phyloP scores from a whole-genome alignment of 2,888 invertebrate species.

The Caenorhabditis doughertyi region DNA sequence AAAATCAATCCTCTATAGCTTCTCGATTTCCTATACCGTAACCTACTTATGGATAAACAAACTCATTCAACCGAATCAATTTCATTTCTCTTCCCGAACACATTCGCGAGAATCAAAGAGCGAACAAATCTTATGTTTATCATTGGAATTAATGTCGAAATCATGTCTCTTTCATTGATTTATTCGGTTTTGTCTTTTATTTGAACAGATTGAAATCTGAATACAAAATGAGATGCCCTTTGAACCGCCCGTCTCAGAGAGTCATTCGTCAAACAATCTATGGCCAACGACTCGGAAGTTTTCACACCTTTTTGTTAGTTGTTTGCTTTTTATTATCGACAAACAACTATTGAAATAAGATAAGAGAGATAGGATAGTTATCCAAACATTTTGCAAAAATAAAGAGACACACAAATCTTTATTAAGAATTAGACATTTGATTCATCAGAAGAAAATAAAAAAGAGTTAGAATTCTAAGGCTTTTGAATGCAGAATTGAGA shows the following conservation, averaged over 20 bases:
- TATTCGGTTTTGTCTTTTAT: not conserved
- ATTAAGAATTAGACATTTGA: slow-evolving; percentile 24
- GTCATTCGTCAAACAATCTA: slow-evolving; percentile 55
- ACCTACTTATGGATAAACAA: not conserved
- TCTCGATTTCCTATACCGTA: too few species aligned
- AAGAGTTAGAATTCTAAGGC: slow-evolving; percentile 29
- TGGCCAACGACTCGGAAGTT: slow-evolving; percentile 38
- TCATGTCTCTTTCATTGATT: slow-evolving; percentile 9
- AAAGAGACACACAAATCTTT: slow-evolving; percentile 17
- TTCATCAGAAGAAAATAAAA: not conserved
- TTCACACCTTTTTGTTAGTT: slow-evolving; percentile 47
- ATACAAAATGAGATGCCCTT: slow-evolving; percentile 47
- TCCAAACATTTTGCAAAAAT: slow-evolving; percentile 42
- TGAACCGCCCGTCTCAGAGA: slow-evolving; percentile 17
- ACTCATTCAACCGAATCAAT: not conserved
- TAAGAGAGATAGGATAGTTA: slow-evolving; percentile 25
- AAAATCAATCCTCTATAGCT: too few species aligned
- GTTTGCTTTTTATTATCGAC: slow-evolving; percentile 49
- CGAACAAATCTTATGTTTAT: slow-evolving; percentile 16
- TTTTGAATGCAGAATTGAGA: slow-evolving; percentile 60
- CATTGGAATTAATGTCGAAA: slow-evolving; percentile 12
- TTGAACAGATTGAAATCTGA: slow-evolving; percentile 39
- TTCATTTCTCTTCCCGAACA: slow-evolving; percentile 1
- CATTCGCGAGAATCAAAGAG: not conserved
- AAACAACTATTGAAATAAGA: slow-evolving; percentile 22